A percentile compares a stretch with the other conserved stretches of the same genome.
Conservation (phyloP, 1,140 invertebrate genomes). For the Halesus radiatus region DNA sequence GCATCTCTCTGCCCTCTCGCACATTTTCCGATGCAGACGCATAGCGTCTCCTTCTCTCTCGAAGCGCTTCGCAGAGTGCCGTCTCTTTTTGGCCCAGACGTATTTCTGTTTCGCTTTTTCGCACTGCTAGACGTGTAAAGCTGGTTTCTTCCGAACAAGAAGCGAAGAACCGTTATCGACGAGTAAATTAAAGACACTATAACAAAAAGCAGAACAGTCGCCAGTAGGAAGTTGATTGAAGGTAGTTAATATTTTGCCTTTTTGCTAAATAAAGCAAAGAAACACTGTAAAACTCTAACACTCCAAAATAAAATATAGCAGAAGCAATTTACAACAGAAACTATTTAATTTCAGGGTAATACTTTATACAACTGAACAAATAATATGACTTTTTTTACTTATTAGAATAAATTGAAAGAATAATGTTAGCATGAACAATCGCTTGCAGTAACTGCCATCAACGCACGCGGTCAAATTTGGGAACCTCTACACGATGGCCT, state of each 20-base stretch:
- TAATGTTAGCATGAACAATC: background rate
- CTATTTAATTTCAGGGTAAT: background rate
- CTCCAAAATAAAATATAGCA: background rate
- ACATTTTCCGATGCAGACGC: slow-evolving; percentile 23
- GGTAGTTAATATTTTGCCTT: too few species aligned
- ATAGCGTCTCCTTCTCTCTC: background rate
- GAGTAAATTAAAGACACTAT: too few species aligned
- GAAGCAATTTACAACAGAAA: background rate
- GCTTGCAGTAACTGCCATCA: background rate
- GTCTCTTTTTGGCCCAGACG: slow-evolving; percentile 13
- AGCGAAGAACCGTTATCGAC: too few species aligned
- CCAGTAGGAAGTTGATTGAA: too few species aligned
- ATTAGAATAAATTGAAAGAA: background rate
- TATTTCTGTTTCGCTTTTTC: background rate
- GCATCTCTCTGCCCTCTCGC: too few species aligned
- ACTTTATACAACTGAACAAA: background rate
- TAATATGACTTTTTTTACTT: background rate
- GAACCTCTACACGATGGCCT: too few species aligned
- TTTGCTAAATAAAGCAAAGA: background rate
- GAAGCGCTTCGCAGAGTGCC: background rate
- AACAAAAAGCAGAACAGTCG: too few species aligned
- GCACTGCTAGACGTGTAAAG: background rate
- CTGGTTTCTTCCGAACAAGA: background rate
- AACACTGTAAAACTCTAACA: background rate
- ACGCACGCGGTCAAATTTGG: background rate